Base-by-base conservation (phyloP, 2,888 invertebrate species). In the Ophraella communa region DNA sequence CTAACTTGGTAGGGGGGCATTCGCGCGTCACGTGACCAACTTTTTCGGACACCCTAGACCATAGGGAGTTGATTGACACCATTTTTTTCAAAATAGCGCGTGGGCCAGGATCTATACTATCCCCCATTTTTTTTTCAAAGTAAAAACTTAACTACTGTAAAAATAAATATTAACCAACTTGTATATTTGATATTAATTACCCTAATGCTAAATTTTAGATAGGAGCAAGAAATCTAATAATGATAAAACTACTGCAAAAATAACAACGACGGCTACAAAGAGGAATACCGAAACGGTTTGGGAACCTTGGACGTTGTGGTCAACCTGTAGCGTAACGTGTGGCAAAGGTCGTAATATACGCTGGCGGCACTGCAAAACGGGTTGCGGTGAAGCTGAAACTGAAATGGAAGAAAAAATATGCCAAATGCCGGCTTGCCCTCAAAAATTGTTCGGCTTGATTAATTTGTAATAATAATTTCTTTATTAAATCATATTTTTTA, bases 291-390 rank as follows among this genome's bases (percentile, higher is more conserved):
- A 65, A 33, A 64, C 71, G 4, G 78, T 78, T 62, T 85, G 84
- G 84, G 81, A 79, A 27, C 76, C 79, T 39, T 89, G 89, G 89
- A 84, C 84, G 3, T 76, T 82, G 14, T 89, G 88, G 87, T 85
- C 87, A n/a, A 80, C 84, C n/a, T 89, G 89, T 76, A 85, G 86
- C 63, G 88, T 87, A 1, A 85, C 85, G 24, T 89, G 89, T 74
- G 89, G 89, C 0, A 85, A 84, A 73, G 89, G 89, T 3, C 78
- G 86, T 20, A 80, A 86, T 70, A 86, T 85, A 68, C 79, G 88
- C 23, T 87, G 85, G 81, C 79, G 88, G 21, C 82, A 84, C 62
- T 87, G 87, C 73, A 64, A 81, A 62, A 76, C 74, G 27, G 79
- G 81, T 62, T 84, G 84, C 65, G 71, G 76, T 5, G 78, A 74